These are phyloP conservation scores for Aldrovandia affinis DNA, from an alignment of 2,797 vertebrate genomes.

Conservation along the genomic window DNA sequence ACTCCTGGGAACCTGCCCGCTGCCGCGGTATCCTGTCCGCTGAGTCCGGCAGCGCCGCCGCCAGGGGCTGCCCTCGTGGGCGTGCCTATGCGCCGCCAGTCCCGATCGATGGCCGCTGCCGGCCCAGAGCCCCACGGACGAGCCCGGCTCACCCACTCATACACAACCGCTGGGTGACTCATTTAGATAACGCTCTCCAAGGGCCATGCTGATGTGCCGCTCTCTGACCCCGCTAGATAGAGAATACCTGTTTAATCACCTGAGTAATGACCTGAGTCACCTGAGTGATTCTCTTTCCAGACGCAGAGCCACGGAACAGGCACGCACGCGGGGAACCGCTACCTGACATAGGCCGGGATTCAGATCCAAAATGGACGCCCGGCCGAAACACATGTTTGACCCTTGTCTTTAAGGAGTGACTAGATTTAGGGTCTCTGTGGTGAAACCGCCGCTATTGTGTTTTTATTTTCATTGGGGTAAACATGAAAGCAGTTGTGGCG, in stretches of 20 bases:
- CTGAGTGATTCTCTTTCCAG: background rate
- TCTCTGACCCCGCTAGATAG: background rate
- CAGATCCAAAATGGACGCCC: background rate
- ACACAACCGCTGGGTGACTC: background rate
- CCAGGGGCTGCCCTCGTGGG: background rate
- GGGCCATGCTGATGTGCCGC: background rate
- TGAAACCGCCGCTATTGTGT: background rate
- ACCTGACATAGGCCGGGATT: background rate
- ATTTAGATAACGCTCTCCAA: background rate
- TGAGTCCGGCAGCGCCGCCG: background rate
- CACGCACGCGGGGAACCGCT: background rate
- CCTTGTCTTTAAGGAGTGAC: background rate
- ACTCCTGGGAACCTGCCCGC: slow-evolving; percentile 63
- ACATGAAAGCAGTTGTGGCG: background rate
- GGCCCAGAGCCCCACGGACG: background rate
- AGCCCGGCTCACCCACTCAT: background rate
- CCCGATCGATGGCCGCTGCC: slow-evolving; percentile 15
- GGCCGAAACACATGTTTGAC: background rate
- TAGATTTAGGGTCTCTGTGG: background rate
- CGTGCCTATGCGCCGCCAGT: background rate
- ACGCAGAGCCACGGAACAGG: background rate
- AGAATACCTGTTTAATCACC: background rate
- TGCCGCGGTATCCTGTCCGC: slow-evolving; percentile 57
- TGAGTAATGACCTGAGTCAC: no score
- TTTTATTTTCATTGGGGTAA: background rate